These are phyloP conservation scores for Lasius fuliginosus DNA, from an alignment of 2,888 invertebrate genomes.

Conservation along the genomic window DNA sequence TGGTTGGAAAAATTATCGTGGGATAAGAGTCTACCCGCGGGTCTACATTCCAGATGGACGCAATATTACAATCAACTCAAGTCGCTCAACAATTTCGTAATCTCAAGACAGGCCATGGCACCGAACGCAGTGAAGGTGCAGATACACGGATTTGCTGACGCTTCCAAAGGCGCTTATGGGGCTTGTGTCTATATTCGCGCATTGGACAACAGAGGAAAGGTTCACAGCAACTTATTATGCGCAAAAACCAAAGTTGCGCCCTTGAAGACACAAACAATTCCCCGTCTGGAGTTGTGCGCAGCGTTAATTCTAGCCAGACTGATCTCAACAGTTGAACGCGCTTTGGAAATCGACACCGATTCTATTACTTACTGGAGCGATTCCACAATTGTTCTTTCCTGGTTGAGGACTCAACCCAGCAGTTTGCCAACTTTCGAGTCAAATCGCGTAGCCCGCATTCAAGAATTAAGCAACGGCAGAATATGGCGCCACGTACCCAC, in stretches of 20 bases:
- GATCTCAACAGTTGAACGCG: not conserved
- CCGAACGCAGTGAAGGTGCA: not conserved
- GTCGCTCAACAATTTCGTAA: too few species aligned
- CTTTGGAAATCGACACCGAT: not conserved
- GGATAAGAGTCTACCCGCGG: not conserved
- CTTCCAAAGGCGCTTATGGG: conserved; percentile 2
- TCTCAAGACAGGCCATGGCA: too few species aligned
- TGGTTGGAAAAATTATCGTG: not conserved
- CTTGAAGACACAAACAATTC: not conserved
- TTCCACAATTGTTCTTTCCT: not conserved
- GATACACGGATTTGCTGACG: not conserved
- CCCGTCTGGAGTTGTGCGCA: conserved; percentile 14
- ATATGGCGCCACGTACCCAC: not conserved
- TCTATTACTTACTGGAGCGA: conserved; percentile 6
- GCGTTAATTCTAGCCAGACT: not conserved
- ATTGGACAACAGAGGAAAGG: not conserved
- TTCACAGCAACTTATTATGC: not conserved
- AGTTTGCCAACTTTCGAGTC: conserved; percentile 15
- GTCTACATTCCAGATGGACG: not conserved
- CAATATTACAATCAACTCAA: too few species aligned
- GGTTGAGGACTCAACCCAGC: not conserved
- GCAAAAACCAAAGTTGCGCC: conserved; percentile 31
- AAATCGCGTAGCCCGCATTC: conserved; percentile 27
- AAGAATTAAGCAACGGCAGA: not conserved
- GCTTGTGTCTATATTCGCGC: not conserved